These are phyloP conservation scores for Mactromeris polynyma DNA, from an alignment of 2,888 invertebrate species.

Conservation along the genomic window DNA sequence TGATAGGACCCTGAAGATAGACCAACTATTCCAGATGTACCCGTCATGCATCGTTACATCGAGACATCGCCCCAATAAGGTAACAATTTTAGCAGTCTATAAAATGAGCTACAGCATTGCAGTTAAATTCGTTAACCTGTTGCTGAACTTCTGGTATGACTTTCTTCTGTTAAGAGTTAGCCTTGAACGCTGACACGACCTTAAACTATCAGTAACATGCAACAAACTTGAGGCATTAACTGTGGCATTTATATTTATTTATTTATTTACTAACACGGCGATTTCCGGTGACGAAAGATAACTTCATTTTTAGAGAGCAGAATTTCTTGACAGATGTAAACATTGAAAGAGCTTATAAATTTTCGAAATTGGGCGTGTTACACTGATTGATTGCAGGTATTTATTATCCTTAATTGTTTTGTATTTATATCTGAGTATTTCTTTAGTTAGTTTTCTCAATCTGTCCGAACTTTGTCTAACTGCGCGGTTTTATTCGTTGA, in stretches of 20 bases:
- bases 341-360: constrained; percentile 8
- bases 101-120: background rate
- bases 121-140: background rate
- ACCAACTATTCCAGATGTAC: background rate
- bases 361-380: background rate
- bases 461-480: background rate
- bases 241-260: background rate
- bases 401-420: background rate
- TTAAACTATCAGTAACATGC: background rate
- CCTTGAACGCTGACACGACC: background rate
- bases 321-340: constrained; percentile 58
- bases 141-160: background rate
- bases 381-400: constrained; percentile 2
- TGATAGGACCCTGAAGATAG: background rate
- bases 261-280: constrained; percentile 35
- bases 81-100: background rate
- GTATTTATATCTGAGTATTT: background rate
- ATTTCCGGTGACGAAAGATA: constrained; percentile 45
- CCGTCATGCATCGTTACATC: background rate
- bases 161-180: background rate
- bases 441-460: background rate
- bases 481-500: constrained; percentile 25
- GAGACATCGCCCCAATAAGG: constrained; percentile 1
- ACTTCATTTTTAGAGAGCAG: constrained; percentile 41
- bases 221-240: background rate